Evolutionary conservation across 2,888 invertebrate species (phyloP).

Genomic region (Drosophila meridionalis): DNA sequence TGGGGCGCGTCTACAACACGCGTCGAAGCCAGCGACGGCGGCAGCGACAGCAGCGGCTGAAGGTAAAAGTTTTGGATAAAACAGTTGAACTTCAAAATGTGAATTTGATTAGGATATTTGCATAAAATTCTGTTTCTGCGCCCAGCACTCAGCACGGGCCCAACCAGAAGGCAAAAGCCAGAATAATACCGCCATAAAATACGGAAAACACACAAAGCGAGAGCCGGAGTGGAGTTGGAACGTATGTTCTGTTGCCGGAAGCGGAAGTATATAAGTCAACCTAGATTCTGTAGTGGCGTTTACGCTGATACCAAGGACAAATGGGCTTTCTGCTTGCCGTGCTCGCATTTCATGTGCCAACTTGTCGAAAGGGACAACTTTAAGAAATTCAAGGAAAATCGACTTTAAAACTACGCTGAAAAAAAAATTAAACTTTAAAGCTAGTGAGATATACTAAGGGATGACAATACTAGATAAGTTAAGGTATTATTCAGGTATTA

Average conservation of each 20-base stretch:
- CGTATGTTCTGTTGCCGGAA: slow-evolving; percentile 76
- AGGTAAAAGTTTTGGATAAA: slow-evolving; percentile 83
- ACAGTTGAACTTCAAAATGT: slow-evolving; percentile 85
- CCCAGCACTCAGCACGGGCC: slow-evolving; percentile 45
- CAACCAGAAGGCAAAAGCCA: slow-evolving; percentile 29
- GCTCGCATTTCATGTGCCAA: slow-evolving; percentile 48
- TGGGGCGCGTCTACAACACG: slow-evolving; percentile 57
- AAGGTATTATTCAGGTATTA: neutral
- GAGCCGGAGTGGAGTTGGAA: slow-evolving; percentile 49
- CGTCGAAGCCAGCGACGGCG: slow-evolving; percentile 54
- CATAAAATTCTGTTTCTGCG: slow-evolving; percentile 83
- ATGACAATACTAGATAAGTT: neutral
- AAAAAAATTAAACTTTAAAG: no score
- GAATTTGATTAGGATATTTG: slow-evolving; percentile 85
- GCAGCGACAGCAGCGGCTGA: slow-evolving; percentile 37
- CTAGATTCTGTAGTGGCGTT: slow-evolving; percentile 74
- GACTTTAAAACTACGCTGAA: slow-evolving; percentile 13
- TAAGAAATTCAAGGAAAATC: slow-evolving; percentile 26
- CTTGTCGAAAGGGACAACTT: slow-evolving; percentile 45
- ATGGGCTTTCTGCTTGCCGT: slow-evolving; percentile 67
- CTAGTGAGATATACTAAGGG: neutral
- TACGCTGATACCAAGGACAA: slow-evolving; percentile 79
- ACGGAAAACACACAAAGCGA: slow-evolving; percentile 27
- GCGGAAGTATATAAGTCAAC: slow-evolving; percentile 83
- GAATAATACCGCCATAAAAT: slow-evolving; percentile 68